Evolutionary conservation across 1,140 invertebrate species (phyloP), one percentile per base, ranked within the genome.

Genomic region (Diabrotica virgifera): DNA sequence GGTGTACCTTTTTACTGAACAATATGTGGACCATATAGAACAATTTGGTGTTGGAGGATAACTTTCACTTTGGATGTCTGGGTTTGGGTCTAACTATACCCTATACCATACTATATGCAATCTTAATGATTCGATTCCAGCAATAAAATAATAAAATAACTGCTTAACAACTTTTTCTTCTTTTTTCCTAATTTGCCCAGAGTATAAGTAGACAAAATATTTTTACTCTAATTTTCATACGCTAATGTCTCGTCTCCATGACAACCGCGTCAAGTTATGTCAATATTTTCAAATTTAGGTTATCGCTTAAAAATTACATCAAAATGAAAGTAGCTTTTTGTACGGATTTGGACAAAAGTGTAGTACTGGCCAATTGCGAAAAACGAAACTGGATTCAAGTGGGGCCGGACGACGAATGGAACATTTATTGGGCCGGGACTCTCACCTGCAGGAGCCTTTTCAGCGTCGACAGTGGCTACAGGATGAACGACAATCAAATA

Each of bases 401-500:
- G 9, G 87, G 87, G 12, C 89, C 92, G 0, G 94, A 97, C 69
- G 95, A 98, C 76, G 94, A 97, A 72, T 98, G 95, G 95, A 95
- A 97, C 79, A 95, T 97, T 79, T 97, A 97, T 78, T 98, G 95
- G 95, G 92, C 95, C 2, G 91, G 89, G 8, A 94, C 94, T 6
- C 89, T 92, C 73, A 96, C 91, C 6, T 94, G 94, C 67, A 82
- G 94, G 59, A 94, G 88, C 75, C 86, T 98, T 56, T 97, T 97
- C 75, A 95, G 94, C 76, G 89, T 95, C 0, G 95, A 97, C 74
- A 94, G 89, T 76, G 93, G 94, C 11, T 96, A 96, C 78, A 83
- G 95, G 54, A 90, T 96, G 86, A 88, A 89, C 68, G 94, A 96
- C 80, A 92, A 94, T 81, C 94, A 96, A 77, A 82, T 93, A 59